Percentiles rank a stretch among this genome's conserved stretches.
Evolutionary conservation across 2,888 invertebrate genomes (phyloP).

Genomic region (Cheilosia variabilis): DNA sequence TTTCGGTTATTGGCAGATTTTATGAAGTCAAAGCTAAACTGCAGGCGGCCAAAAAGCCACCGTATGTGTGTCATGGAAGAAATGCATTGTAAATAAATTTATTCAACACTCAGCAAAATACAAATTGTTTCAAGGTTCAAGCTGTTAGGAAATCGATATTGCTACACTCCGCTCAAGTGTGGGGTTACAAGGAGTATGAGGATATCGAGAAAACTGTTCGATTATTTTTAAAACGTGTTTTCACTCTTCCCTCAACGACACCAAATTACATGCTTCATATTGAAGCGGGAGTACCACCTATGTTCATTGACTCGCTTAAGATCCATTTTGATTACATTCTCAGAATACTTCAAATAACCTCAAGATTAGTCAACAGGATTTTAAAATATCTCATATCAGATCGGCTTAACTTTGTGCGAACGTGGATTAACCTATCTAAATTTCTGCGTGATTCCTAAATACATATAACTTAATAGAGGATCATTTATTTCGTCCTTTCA

Average conservation of each 20-base stretch:
- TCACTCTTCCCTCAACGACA: background rate
- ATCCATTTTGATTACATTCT: background rate
- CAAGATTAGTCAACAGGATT: too few relatives aligned
- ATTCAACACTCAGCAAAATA: background rate
- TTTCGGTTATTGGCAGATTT: too few relatives aligned
- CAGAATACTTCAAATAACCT: background rate
- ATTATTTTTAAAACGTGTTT: background rate
- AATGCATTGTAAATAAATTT: background rate
- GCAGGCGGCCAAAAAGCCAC: background rate
- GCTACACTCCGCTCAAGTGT: background rate
- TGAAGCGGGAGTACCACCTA: background rate
- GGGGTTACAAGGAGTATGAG: background rate
- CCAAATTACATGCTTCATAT: too few relatives aligned
- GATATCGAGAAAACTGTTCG: too few relatives aligned
- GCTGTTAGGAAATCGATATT: background rate
- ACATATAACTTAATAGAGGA: too few relatives aligned
- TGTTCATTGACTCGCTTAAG: background rate
- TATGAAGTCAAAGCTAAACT: background rate
- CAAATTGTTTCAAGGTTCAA: background rate
- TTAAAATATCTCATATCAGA: too few relatives aligned
- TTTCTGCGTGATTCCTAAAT: too few relatives aligned
- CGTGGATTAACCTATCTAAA: too few relatives aligned
- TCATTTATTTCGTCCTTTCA: too few relatives aligned
- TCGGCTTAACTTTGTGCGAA: too few relatives aligned
- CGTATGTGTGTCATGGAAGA: background rate